Percentiles rank a stretch among this genome's conserved stretches.
Evolutionary conservation across 2,797 vertebrate species (phyloP).

Genomic region (Chromobotia macracanthus): DNA sequence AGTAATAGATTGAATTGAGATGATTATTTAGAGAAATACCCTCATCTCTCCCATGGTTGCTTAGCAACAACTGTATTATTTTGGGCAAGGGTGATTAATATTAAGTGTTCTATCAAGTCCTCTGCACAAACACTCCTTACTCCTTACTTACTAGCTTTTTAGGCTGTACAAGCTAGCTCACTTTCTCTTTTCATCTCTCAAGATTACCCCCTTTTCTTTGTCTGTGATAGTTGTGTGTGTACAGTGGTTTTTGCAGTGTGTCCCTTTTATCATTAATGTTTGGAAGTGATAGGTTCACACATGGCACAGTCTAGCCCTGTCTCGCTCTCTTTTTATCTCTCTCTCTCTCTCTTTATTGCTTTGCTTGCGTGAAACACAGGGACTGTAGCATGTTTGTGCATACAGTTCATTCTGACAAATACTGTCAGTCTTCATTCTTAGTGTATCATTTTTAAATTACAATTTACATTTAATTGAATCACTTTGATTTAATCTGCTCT

Average conservation of each 20-base stretch:
- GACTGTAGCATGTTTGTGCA: too few species aligned
- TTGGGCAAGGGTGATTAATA: slow-evolving; percentile 63
- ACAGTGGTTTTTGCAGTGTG: slow-evolving; percentile 26
- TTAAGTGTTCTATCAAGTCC: slow-evolving; percentile 60
- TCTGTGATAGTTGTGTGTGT: neutral
- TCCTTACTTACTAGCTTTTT: too few species aligned
- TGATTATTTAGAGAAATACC: slow-evolving; percentile 63
- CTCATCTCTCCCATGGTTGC: slow-evolving; percentile 57
- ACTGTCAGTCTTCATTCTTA: too few species aligned
- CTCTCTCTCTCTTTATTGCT: slow-evolving; percentile 40
- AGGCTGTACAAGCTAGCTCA: too few species aligned
- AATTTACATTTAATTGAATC: too few species aligned
- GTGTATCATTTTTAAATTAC: too few species aligned
- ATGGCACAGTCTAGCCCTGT: slow-evolving; percentile 47
- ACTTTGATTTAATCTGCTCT: neutral
- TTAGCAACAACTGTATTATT: slow-evolving; percentile 63
- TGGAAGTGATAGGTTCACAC: slow-evolving; percentile 52
- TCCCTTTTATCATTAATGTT: slow-evolving; percentile 45
- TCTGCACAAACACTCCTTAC: slow-evolving; percentile 43
- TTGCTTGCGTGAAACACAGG: slow-evolving; percentile 3
- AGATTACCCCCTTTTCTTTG: slow-evolving; percentile 8
- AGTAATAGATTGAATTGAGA: slow-evolving; percentile 47
- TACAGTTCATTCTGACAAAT: too few species aligned
- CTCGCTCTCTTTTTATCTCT: slow-evolving; percentile 38
- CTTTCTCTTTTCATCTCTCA: slow-evolving; percentile 8